These are phyloP conservation scores for Hyposoter didymator DNA, from an alignment of 2,888 invertebrate species.

Conservation along the genomic window DNA sequence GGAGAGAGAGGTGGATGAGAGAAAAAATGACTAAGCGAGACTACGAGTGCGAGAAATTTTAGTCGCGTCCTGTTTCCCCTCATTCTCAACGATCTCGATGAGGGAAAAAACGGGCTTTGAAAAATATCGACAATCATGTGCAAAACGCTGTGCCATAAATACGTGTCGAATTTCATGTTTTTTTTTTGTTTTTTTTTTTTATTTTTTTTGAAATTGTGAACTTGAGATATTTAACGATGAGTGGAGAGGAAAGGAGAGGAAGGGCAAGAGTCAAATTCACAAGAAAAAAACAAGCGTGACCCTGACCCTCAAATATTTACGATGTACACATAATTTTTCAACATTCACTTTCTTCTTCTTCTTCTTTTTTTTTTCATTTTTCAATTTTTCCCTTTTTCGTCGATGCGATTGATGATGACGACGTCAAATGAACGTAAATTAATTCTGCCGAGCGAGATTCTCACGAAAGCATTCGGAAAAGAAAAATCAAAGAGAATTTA, in stretches of 20 bases:
- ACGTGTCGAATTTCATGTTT: slow-evolving; percentile 5
- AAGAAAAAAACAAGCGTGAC: slow-evolving; percentile 14
- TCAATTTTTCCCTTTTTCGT: not conserved
- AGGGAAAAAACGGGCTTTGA: not conserved
- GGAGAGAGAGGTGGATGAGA: not conserved
- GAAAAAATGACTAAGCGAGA: not conserved
- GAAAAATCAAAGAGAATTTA: not conserved
- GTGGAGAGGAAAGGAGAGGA: not conserved
- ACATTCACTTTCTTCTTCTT: not conserved
- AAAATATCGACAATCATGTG: slow-evolving; percentile 35
- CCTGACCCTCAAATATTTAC: slow-evolving; percentile 3
- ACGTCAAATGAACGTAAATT: not conserved
- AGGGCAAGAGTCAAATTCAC: not conserved
- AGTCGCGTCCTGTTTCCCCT: not conserved
- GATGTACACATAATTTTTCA: not conserved
- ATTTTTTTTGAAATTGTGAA: not conserved
- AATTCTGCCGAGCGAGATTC: not conserved
- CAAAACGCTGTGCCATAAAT: slow-evolving; percentile 46
- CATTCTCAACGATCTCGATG: not conserved
- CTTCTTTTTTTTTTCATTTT: not conserved
- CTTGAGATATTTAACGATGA: not conserved
- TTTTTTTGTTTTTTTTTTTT: slow-evolving; percentile 11
- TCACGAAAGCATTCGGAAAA: not conserved
- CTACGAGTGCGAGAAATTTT: not conserved
- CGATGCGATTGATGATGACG: not conserved